Evolutionary conservation across 1,140 invertebrate species (phyloP).

Genomic region (Drosophila kepulauana): DNA sequence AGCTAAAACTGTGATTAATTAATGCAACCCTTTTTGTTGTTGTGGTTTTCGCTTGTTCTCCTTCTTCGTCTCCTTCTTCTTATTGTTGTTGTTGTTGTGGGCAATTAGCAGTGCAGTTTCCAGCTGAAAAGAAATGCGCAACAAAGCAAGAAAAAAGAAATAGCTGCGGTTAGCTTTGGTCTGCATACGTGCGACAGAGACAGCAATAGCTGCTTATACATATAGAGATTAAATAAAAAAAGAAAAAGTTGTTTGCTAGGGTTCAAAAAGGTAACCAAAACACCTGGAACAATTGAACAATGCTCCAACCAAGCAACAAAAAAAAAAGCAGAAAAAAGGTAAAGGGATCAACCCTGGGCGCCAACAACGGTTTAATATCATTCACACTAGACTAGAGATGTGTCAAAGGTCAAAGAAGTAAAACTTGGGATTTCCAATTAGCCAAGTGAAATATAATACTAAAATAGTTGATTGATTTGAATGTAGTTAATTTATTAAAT

Average conservation of each 20-base stretch:
- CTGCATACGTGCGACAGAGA: slow-evolving; percentile 12
- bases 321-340: background rate
- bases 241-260: background rate
- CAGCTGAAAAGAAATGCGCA: slow-evolving; percentile 61
- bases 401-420: too few relatives aligned
- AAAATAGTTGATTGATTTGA: too few relatives aligned
- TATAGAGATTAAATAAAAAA: slow-evolving; percentile 10
- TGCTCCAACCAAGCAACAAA: background rate
- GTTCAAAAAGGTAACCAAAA: slow-evolving; percentile 17
- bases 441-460: too few relatives aligned
- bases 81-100: slow-evolving; percentile 20
- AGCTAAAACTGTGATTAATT: slow-evolving; percentile 73
- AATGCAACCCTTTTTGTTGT: slow-evolving; percentile 55
- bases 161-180: background rate
- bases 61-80: background rate
- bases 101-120: slow-evolving; percentile 65
- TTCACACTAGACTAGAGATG: background rate
- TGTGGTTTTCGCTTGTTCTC: slow-evolving; percentile 1
- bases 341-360: slow-evolving; percentile 1
- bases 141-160: slow-evolving; percentile 22
- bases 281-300: slow-evolving; percentile 19
- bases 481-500: background rate
- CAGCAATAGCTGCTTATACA: background rate
- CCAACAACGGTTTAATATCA: slow-evolving; percentile 18
- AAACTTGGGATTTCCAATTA: too few relatives aligned